Evolutionary conservation across 2,113 vertebrate species (phyloP), one percentile per base, ranked within the genome.

Genomic region (Neolamprologus falcicula): DNA sequence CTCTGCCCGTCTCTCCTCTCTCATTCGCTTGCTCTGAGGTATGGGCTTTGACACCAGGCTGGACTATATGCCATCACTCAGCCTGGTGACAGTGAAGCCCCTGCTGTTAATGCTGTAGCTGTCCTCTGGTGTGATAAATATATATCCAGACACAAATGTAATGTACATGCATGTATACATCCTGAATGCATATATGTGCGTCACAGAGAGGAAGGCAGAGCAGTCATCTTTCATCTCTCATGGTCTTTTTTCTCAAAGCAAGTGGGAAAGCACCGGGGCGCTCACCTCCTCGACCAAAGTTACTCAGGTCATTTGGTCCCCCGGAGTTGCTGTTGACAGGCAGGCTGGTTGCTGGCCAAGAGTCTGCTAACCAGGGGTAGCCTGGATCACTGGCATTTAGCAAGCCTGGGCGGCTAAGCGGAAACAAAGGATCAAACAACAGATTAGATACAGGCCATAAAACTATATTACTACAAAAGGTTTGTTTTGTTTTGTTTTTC

Each of bases 341-440:
- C 90, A 99, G 97, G 95, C 98, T 99, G 59, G 98, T 98, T 63
- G 98, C 97, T 52, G 99, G 99, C 99, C 99, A 99, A 19, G 99
- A 99, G 94, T 99, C 99, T 5, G 99, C 98, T 92, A 99, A 97
- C 99, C 99, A 99, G 81, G 98, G 99, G 86, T 99, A 99, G 68
- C 94, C 97, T 19, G 98, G 97, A 91, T 99, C 99, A 86, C 97
- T 96, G 68, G 97, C 96, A 89, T 98, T 99, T 85, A 99, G 94
- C 85, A 99, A 95, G 89, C 99, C 99, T 71, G 98, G 98, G 26
- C 98, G 98, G 92, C 99, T 99, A 91, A 54, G 59, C 12, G 24
- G 42, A 89, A 55, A 91, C 16, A 92, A 19, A 86, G 12, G 28
- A 82, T 53, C 47, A 86, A 80, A 87, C 5, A 80, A 31, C 19